Percentiles rank a stretch among this genome's conserved stretches.
Conservation (phyloP, 2,113 vertebrate species). For the Ophthalmolycus amberensis region DNA sequence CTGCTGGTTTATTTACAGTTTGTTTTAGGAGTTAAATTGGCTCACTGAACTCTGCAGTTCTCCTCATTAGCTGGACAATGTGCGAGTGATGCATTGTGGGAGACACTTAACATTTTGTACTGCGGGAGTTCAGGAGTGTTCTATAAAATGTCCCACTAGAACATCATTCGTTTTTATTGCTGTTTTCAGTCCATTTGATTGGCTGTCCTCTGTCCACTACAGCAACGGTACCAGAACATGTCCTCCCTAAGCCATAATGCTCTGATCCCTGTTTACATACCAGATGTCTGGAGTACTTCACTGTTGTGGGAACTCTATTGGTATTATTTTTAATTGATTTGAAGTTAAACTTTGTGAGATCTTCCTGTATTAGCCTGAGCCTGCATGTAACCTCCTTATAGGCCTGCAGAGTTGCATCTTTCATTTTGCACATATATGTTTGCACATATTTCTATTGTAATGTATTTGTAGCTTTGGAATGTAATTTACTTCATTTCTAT, state of each 20-base stretch:
- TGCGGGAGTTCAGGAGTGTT: not conserved
- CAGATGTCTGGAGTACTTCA: not conserved
- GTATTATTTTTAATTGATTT: not conserved
- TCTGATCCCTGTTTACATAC: not conserved
- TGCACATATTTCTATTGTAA: not conserved
- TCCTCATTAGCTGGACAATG: not conserved
- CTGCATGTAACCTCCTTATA: not conserved
- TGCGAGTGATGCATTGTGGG: constrained; percentile 12
- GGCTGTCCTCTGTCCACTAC: not conserved
- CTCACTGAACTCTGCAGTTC: constrained; percentile 5
- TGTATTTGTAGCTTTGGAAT: not conserved
- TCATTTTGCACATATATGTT: not conserved
- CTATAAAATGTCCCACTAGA: not conserved
- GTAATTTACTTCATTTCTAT: not conserved
- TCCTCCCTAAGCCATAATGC: not conserved
- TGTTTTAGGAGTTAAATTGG: constrained; percentile 14
- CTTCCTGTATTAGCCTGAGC: not conserved
- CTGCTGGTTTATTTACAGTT: constrained; percentile 19
- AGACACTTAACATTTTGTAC: not conserved
- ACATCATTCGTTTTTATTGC: not conserved
- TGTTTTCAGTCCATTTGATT: not conserved
- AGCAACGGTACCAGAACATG: not conserved
- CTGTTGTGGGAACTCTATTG: not conserved
- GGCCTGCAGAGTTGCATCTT: not conserved
- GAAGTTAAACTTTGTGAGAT: not conserved